phyloP scores from a whole-genome alignment of 2,888 invertebrate genomes.

The Oxyteleia sp. region DNA sequence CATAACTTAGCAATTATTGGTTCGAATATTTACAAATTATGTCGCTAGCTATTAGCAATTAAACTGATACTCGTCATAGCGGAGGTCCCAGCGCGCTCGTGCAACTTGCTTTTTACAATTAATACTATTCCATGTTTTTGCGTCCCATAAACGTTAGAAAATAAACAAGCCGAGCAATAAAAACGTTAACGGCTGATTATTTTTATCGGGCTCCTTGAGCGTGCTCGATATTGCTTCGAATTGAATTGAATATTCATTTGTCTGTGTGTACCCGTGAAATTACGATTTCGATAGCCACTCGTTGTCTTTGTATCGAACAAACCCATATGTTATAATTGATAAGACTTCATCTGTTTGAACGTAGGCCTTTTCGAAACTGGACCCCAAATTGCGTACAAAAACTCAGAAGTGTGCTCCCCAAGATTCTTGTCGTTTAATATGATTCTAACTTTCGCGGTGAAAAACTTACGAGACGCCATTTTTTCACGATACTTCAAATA shows the following conservation, averaged over 20 bases:
- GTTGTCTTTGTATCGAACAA: slow-evolving; percentile 61
- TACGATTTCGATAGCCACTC: slow-evolving; percentile 32
- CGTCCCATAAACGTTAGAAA: neutral
- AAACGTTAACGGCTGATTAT: slow-evolving; percentile 12
- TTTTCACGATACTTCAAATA: neutral
- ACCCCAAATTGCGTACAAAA: slow-evolving; percentile 19
- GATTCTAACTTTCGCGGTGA: neutral
- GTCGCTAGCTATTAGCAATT: neutral
- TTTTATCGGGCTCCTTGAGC: slow-evolving; percentile 3
- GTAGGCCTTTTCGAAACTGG: slow-evolving; percentile 54
- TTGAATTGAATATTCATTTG: slow-evolving; percentile 25
- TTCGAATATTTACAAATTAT: slow-evolving; percentile 5
- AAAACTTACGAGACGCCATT: slow-evolving; percentile 2
- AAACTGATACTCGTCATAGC: neutral
- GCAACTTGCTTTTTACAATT: neutral
- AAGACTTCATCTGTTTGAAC: slow-evolving; percentile 26
- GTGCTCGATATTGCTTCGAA: slow-evolving; percentile 12
- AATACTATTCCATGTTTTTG: neutral
- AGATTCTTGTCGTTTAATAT: slow-evolving; percentile 1
- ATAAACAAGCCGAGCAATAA: slow-evolving; percentile 8
- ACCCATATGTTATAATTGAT: slow-evolving; percentile 44
- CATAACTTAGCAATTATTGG: neutral
- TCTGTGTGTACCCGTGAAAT: slow-evolving; percentile 10
- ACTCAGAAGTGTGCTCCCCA: slow-evolving; percentile 5
- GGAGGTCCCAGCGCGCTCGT: no score